Percentiles rank a stretch among this genome's conserved stretches.
These are phyloP conservation scores for Neolamprologus kungweensis DNA, from an alignment of 2,113 vertebrate species.

Conservation along the genomic window DNA sequence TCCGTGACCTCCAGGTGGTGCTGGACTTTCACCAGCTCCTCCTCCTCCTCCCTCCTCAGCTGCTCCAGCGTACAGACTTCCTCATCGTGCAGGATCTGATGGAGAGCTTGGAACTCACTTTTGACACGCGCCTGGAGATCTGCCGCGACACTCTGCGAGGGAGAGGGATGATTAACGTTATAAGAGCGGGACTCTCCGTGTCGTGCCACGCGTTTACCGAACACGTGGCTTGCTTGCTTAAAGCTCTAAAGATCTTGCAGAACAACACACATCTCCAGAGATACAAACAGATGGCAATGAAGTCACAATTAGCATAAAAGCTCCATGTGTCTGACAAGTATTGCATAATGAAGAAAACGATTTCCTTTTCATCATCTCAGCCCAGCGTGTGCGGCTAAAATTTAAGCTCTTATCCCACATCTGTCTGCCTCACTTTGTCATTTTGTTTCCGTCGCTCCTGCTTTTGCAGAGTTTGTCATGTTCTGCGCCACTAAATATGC, in stretches of 20 bases:
- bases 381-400: background rate
- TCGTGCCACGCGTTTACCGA: background rate
- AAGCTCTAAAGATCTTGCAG: background rate
- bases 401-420: background rate
- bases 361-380: constrained; percentile 6
- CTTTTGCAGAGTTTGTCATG: background rate
- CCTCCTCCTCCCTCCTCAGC: constrained; percentile 63
- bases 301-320: background rate
- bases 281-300: background rate
- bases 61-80: constrained; percentile 70
- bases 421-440: background rate
- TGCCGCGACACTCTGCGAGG: constrained; percentile 28
- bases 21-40: constrained; percentile 54
- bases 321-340: background rate
- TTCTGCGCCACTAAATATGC: constrained; percentile 2
- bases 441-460: background rate
- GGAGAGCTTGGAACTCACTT: constrained; percentile 73
- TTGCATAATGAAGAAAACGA: background rate
- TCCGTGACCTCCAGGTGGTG: constrained; percentile 51
- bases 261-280: background rate
- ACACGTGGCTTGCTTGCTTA: background rate
- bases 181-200: background rate
- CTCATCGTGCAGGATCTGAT: constrained; percentile 73
- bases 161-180: background rate
- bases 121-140: constrained; percentile 70